Evolutionary conservation across 2,113 vertebrate species (phyloP).

Genomic region (Calypte anna): DNA sequence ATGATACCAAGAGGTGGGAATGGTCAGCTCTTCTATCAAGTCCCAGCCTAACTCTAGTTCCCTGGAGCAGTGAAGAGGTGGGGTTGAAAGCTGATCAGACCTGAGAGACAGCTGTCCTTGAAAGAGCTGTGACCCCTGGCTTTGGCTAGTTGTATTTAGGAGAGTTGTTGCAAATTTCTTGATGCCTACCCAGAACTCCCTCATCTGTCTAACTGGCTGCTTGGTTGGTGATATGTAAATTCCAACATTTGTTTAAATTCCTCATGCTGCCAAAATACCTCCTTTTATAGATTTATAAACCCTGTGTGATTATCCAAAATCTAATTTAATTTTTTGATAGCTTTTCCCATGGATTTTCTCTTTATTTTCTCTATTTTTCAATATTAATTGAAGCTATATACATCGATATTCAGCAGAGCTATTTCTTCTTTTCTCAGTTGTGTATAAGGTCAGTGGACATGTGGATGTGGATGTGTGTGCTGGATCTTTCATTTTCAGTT

Average conservation of each 20-base stretch:
- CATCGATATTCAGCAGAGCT: neutral
- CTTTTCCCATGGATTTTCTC: neutral
- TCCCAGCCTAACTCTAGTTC: neutral
- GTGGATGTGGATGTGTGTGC: neutral
- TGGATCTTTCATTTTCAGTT: conserved; percentile 14
- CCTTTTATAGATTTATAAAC: neutral
- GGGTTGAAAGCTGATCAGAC: neutral
- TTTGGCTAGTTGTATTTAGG: neutral
- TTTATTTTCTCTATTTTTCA: conserved; percentile 17
- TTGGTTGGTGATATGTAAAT: conserved; percentile 36
- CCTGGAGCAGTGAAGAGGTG: neutral
- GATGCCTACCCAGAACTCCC: neutral
- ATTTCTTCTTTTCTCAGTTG: conserved; percentile 12
- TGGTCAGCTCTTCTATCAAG: neutral
- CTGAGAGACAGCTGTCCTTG: neutral
- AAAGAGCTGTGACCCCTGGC: neutral
- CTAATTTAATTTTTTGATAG: conserved; percentile 22
- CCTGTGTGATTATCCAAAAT: conserved; percentile 1
- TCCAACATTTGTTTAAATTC: conserved; percentile 23
- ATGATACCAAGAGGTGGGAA: neutral
- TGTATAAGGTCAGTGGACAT: neutral
- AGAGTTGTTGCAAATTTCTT: neutral
- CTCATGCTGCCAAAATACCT: neutral
- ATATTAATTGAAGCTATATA: conserved; percentile 5
- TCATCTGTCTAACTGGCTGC: neutral